Evolutionary conservation across 1,140 invertebrate species (phyloP).

Genomic region (Drosophila pseudoananassae): DNA sequence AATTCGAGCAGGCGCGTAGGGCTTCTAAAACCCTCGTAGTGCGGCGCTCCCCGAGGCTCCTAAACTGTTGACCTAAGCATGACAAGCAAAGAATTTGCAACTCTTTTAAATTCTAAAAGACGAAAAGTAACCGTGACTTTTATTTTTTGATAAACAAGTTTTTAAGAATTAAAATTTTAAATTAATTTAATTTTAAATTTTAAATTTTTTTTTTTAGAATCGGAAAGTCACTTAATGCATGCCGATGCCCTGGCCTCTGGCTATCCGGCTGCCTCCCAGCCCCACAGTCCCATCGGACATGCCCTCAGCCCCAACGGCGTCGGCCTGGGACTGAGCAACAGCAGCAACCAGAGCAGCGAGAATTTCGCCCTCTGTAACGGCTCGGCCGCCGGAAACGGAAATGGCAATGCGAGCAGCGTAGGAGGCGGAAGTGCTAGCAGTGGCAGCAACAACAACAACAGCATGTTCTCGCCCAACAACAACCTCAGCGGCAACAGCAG

Average conservation of each 20-base stretch:
- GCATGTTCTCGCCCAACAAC: constrained; percentile 63
- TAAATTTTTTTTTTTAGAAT: constrained; percentile 48
- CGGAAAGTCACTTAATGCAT: constrained; percentile 79
- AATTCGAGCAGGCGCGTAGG: constrained; percentile 18
- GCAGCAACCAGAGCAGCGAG: constrained; percentile 78
- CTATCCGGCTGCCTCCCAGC: constrained; percentile 58
- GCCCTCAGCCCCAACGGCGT: constrained; percentile 75
- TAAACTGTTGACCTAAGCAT: constrained; percentile 33
- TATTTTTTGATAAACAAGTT: no score
- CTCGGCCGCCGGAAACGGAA: constrained; percentile 31
- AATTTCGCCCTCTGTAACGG: constrained; percentile 64
- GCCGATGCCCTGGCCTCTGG: constrained; percentile 63
- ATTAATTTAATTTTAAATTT: no score
- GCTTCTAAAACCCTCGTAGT: constrained; percentile 3
- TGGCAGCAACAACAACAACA: constrained; percentile 66
- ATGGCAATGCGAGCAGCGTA: constrained; percentile 23
- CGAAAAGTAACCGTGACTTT: no score
- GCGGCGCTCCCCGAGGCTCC: background rate
- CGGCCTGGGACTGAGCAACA: constrained; percentile 71
- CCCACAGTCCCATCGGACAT: constrained; percentile 71
- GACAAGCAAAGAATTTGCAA: constrained; percentile 10
- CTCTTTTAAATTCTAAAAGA: background rate
- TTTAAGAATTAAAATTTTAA: no score
- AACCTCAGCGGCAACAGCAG: constrained; percentile 44
- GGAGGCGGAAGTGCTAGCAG: constrained; percentile 56